phyloP scores from a whole-genome alignment of 2,797 vertebrate genomes.

The Chiloscyllium punctatum region DNA sequence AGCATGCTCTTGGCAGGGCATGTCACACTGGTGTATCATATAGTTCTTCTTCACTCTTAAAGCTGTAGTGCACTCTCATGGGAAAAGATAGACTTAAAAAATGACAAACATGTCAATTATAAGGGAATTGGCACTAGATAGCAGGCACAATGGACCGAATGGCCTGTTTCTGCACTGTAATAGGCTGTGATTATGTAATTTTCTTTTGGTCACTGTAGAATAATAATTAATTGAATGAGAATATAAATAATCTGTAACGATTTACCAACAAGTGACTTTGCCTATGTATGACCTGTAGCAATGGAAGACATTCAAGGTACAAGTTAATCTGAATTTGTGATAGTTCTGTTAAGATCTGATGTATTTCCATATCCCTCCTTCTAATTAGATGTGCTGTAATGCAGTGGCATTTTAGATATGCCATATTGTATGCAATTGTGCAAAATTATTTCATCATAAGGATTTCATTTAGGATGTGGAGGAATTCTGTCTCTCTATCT shows the following conservation, averaged over 20 bases:
- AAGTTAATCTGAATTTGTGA: not conserved
- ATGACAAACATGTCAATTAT: not conserved
- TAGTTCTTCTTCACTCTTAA: slow-evolving; percentile 16
- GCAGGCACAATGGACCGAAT: too few relatives aligned
- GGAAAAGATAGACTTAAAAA: not conserved
- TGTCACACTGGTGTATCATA: slow-evolving; percentile 16
- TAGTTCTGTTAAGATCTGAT: not conserved
- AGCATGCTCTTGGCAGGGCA: slow-evolving; percentile 10
- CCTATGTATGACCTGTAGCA: not conserved
- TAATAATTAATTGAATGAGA: not conserved
- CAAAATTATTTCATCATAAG: not conserved
- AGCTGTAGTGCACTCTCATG: not conserved
- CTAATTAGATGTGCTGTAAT: not conserved
- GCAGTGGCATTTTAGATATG: not conserved
- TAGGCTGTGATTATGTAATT: not conserved
- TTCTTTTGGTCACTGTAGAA: not conserved
- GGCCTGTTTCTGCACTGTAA: too few relatives aligned
- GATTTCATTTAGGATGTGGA: not conserved
- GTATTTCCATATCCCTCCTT: not conserved
- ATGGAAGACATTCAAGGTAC: not conserved
- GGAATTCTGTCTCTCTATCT: not conserved
- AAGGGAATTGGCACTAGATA: too few relatives aligned
- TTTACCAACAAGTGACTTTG: not conserved
- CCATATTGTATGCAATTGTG: not conserved
- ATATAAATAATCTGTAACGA: not conserved